Evolutionary conservation across 2,888 invertebrate genomes (phyloP), one percentile per base, ranked within the genome.

Genomic region (Melinaea menophilus): DNA sequence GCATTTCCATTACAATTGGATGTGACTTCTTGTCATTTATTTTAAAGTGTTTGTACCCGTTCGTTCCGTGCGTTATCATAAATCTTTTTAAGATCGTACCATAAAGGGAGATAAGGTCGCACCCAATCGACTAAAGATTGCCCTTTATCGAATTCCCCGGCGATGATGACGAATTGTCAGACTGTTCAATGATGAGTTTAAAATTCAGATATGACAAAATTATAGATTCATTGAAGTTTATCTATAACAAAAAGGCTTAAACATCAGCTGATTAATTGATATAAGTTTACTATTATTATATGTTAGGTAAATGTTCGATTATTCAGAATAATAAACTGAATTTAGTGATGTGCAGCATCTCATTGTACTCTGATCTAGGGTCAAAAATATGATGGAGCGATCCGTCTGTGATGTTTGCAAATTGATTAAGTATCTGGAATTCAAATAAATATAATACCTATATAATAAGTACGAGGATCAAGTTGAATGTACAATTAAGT

Each of bases 1-100:
- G 85, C 85, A 88, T 90, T 90, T 89, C 90, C 88, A 90, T 90
- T 86, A 90, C 90, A 90, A 90, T 88, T 87, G 86, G 87, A 86
- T 83, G 86, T 84, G 84, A 90, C 90, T 90, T 75, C 90, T 90
- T 89, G 90, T 90, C 90, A 89, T 89, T 90, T 89, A 89, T 90
- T 88, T 89, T 86, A 86, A 89, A 88, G 84, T 88, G 87, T 88
- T 84, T 84, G 88, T 84, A 86, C 81, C 82, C 81, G 79, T 79
- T 79, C 82, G 80, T 84, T 75, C 78, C 88, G 88, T 90, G 90
- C 81, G 89, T 90, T 90, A 90, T 90, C 90, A 88, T 90, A 90
- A 90, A 90, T 90, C 90, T 90, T 87, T 87, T 90, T 89, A 88
- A 90, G 90, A 89, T 90, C 86, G 82, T 74, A 81, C 86, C 88